phyloP scores from a whole-genome alignment of 2,797 vertebrate genomes.

The Pelobates cultripes region DNA sequence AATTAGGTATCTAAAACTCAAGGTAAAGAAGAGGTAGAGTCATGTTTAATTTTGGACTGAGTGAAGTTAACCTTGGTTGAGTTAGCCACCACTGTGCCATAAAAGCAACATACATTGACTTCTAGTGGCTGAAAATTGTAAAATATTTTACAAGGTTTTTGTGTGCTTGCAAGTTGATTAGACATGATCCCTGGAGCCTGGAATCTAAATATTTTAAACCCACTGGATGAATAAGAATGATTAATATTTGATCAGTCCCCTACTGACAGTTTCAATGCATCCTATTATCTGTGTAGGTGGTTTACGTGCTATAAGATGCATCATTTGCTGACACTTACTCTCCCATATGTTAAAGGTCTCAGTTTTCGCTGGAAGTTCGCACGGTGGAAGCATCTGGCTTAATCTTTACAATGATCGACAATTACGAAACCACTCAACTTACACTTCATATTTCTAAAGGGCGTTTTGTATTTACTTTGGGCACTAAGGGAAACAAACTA shows the following conservation, averaged over 20 bases:
- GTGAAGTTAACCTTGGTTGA: too few relatives aligned
- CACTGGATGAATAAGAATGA: not conserved
- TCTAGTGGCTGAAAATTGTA: too few relatives aligned
- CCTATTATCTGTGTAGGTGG: not conserved
- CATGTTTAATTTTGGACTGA: too few relatives aligned
- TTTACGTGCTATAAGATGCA: too few relatives aligned
- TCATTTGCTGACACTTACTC: not conserved
- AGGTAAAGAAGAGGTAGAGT: too few relatives aligned
- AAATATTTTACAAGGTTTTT: too few relatives aligned
- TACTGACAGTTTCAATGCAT: not conserved
- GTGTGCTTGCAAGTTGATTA: too few relatives aligned
- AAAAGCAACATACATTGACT: too few relatives aligned
- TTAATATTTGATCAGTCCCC: not conserved
- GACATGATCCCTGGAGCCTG: too few relatives aligned
- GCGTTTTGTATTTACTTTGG: slow-evolving; percentile 78
- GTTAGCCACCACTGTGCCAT: too few relatives aligned
- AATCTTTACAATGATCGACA: slow-evolving; percentile 78
- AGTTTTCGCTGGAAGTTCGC: slow-evolving; percentile 84
- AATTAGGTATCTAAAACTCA: too few relatives aligned
- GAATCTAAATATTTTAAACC: not conserved
- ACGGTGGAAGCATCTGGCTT: slow-evolving; percentile 81
- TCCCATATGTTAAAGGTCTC: slow-evolving; percentile 70
- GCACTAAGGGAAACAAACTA: slow-evolving; percentile 68
- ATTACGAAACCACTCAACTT: slow-evolving; percentile 74
- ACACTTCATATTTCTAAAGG: slow-evolving; percentile 88